phyloP scores from a whole-genome alignment of 2,797 vertebrate genomes.

The Diceros bicornis region DNA sequence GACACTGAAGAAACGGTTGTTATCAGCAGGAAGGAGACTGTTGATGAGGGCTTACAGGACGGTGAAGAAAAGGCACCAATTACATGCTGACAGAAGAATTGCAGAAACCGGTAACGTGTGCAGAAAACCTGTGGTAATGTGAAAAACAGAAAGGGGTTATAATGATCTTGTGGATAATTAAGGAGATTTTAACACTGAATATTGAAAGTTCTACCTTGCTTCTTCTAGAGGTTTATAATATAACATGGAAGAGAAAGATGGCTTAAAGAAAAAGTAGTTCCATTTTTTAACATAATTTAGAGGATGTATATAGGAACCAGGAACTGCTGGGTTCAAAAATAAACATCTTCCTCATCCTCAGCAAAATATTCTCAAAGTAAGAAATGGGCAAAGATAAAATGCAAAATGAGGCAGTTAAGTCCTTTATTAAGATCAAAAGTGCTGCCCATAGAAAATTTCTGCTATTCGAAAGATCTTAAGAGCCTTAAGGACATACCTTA shows the following conservation, averaged over 20 bases:
- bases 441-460: not conserved
- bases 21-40: not conserved
- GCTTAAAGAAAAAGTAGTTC: not conserved
- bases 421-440: not conserved
- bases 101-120: not conserved
- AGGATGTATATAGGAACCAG: not conserved
- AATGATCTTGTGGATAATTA: conserved; percentile 23
- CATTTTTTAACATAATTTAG: not conserved
- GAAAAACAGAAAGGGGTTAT: not conserved
- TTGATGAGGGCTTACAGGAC: not conserved
- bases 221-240: not conserved
- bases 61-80: not conserved
- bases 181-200: not conserved
- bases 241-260: not conserved
- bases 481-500: not conserved
- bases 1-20: not conserved
- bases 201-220: not conserved
- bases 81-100: not conserved
- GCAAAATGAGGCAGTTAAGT: not conserved
- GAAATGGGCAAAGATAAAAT: not conserved
- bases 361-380: not conserved
- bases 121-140: not conserved
- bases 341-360: not conserved
- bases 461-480: not conserved
- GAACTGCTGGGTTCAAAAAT: not conserved